These are phyloP conservation scores for Bombus difficillimus DNA, from an alignment of 1,140 invertebrate genomes.

Conservation along the genomic window DNA sequence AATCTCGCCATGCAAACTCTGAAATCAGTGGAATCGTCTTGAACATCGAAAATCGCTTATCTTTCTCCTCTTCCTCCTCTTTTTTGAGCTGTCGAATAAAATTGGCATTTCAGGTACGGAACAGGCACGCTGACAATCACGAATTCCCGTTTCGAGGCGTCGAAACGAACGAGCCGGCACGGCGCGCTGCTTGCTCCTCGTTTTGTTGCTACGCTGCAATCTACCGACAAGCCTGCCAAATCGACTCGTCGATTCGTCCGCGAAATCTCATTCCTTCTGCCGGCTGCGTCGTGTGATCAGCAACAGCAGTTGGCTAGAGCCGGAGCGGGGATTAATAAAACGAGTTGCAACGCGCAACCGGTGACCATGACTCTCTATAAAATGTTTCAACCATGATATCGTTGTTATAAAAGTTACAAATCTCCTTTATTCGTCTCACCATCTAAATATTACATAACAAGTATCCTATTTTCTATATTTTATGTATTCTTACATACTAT, in stretches of 20 bases:
- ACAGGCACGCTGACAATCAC: slow-evolving; percentile 41
- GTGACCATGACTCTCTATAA: neutral
- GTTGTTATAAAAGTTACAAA: neutral
- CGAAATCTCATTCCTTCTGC: slow-evolving; percentile 46
- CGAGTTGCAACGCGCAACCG: slow-evolving; percentile 10
- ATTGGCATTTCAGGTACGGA: slow-evolving; percentile 34
- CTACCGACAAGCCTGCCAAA: slow-evolving; percentile 44
- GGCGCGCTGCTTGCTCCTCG: neutral
- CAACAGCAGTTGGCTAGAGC: neutral
- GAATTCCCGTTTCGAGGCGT: slow-evolving; percentile 38
- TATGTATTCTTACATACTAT: too few species aligned
- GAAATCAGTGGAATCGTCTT: neutral
- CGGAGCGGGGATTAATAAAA: slow-evolving; percentile 30
- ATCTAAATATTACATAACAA: too few species aligned
- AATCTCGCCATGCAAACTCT: too few species aligned
- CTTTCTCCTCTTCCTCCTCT: neutral
- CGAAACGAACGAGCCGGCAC: slow-evolving; percentile 18
- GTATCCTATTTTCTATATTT: neutral
- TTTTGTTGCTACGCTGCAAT: slow-evolving; percentile 39
- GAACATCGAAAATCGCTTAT: neutral
- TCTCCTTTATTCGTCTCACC: too few species aligned
- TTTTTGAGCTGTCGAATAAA: slow-evolving; percentile 1
- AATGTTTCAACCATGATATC: neutral
- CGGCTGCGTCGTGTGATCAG: slow-evolving; percentile 36
- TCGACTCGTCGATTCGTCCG: slow-evolving; percentile 52